Percentiles rank a stretch among this genome's conserved stretches.
phyloP scores from a whole-genome alignment of 2,888 invertebrate genomes.

The Aspidiotus rigidus region DNA sequence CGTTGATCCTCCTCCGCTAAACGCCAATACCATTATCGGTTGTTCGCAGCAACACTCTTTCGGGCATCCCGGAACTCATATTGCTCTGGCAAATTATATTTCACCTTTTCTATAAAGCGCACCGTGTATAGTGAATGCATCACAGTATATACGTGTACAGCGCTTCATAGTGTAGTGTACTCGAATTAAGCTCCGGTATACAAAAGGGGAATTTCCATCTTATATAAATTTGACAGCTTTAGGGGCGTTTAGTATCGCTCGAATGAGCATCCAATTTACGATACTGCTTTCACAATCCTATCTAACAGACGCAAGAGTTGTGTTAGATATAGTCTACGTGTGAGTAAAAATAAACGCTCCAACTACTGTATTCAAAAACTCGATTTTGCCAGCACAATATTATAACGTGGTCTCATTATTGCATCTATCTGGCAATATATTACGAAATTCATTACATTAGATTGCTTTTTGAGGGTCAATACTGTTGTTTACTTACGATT shows the following conservation, averaged over 20 bases:
- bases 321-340: not conserved
- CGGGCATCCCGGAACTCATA: not conserved
- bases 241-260: conserved; percentile 30
- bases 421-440: too few species aligned
- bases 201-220: conserved; percentile 21
- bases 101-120: not conserved
- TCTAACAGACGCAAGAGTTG: conserved; percentile 11
- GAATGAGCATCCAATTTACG: conserved; percentile 34
- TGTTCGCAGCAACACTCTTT: conserved; percentile 29
- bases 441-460: too few species aligned
- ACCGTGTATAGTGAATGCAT: conserved; percentile 1
- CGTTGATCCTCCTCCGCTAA: conserved; percentile 26
- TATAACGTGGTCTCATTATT: too few species aligned
- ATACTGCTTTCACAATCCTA: conserved; percentile 23
- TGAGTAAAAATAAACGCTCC: not conserved
- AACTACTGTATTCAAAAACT: not conserved
- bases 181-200: too few species aligned
- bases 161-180: too few species aligned
- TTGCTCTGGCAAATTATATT: conserved; percentile 21
- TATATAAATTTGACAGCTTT: conserved; percentile 25
- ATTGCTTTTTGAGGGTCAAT: too few species aligned
- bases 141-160: not conserved
- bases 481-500: too few species aligned
- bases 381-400: too few species aligned
- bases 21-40: conserved; percentile 32